Percentiles rank a stretch among this genome's conserved stretches.
phyloP scores from a whole-genome alignment of 2,888 invertebrate genomes.

The Drosophila ustulata region DNA sequence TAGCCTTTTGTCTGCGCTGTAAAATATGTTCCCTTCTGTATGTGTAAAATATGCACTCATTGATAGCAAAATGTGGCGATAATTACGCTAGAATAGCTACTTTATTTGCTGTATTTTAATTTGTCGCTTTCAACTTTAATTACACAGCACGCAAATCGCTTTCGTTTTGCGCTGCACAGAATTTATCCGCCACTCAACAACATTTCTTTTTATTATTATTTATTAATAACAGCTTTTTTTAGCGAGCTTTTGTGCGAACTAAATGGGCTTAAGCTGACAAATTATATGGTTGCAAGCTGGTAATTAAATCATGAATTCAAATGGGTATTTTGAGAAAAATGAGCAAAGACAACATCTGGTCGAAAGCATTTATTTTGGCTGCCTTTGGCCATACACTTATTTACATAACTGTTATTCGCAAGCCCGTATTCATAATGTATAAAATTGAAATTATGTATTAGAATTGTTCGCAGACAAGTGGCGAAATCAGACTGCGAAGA shows the following conservation, averaged over 20 bases:
- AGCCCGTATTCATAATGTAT: neutral
- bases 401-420: neutral
- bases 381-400: neutral
- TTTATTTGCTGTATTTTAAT: neutral
- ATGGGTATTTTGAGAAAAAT: neutral
- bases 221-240: neutral
- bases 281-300: neutral
- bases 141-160: neutral
- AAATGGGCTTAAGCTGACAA: conserved; percentile 1
- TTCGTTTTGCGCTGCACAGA: no score
- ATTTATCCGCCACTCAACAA: neutral
- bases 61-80: neutral
- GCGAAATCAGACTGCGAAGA: conserved; percentile 49
- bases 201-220: neutral
- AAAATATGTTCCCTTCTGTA: neutral
- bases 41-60: neutral
- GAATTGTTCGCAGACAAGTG: conserved; percentile 51
- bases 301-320: conserved; percentile 1
- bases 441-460: conserved; percentile 15
- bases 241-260: neutral
- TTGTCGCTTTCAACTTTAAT: neutral
- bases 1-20: neutral
- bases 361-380: neutral
- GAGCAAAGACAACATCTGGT: neutral
- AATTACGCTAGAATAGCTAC: neutral